A percentile compares a stretch with the other conserved stretches of the same genome.
Conservation (phyloP, 2,113 vertebrate species). For the Oophaga pumilio region DNA sequence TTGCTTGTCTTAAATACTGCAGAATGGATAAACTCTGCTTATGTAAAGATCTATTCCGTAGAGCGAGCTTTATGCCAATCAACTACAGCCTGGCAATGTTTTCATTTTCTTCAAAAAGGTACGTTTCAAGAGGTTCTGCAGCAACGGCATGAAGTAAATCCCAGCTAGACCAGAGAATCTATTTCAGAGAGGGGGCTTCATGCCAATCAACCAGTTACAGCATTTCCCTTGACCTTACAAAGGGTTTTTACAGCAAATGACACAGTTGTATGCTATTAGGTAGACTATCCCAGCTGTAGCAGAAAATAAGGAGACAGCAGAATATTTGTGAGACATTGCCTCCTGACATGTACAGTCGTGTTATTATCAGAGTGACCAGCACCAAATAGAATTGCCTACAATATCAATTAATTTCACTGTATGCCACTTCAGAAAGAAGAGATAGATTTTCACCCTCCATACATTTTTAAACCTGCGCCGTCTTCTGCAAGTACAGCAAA, state of each 20-base stretch:
- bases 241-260: no score
- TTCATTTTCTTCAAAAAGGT: no score
- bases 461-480: constrained; percentile 23
- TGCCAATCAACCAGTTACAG: no score
- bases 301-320: not conserved
- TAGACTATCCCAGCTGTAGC: not conserved
- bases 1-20: no score
- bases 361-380: not conserved
- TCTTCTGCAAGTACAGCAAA: constrained; percentile 26
- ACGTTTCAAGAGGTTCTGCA: not conserved
- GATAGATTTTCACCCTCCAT: not conserved
- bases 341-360: not conserved
- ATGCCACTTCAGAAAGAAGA: not conserved
- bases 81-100: no score
- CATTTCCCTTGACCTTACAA: no score
- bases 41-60: no score
- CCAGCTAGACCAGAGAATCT: no score
- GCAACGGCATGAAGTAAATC: not conserved
- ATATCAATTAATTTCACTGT: not conserved
- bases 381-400: not conserved
- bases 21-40: no score
- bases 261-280: not conserved
- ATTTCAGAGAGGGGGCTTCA: no score
- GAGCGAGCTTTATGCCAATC: no score
- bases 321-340: not conserved